Evolutionary conservation across 2,113 vertebrate species (phyloP).

Genomic region (Nymphicus hollandicus): DNA sequence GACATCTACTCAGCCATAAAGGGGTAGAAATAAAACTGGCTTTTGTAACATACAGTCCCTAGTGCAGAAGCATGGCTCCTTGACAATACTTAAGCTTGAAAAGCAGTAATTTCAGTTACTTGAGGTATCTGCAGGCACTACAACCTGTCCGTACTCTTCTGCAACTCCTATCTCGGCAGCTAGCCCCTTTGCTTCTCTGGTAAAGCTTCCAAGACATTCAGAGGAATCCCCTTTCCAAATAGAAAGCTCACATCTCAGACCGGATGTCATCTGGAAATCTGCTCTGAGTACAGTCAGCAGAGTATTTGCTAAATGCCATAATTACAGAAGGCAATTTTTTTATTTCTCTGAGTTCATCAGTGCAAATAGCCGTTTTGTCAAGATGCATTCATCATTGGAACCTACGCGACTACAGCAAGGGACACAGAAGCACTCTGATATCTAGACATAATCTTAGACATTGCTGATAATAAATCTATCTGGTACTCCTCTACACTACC

Average conservation of each 20-base stretch:
- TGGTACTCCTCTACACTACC: background rate
- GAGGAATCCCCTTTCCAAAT: background rate
- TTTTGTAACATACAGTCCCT: background rate
- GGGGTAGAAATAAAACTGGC: background rate
- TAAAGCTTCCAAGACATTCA: background rate
- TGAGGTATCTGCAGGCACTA: background rate
- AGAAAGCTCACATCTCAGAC: background rate
- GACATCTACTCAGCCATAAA: background rate
- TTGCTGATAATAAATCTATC: background rate
- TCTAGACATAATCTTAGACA: background rate
- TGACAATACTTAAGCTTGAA: background rate
- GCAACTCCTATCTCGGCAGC: background rate
- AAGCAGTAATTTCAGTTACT: background rate
- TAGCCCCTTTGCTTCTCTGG: background rate
- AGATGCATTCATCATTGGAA: background rate
- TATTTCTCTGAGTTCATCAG: background rate
- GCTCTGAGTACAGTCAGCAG: background rate
- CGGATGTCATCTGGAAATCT: background rate
- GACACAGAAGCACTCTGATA: background rate
- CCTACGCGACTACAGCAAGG: background rate
- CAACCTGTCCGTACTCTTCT: background rate
- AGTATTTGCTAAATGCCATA: background rate
- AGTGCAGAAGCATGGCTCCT: background rate
- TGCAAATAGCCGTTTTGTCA: background rate
- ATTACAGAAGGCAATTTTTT: background rate